Conservation (phyloP, 2,888 invertebrate species). For the Tethea ocularis region DNA sequence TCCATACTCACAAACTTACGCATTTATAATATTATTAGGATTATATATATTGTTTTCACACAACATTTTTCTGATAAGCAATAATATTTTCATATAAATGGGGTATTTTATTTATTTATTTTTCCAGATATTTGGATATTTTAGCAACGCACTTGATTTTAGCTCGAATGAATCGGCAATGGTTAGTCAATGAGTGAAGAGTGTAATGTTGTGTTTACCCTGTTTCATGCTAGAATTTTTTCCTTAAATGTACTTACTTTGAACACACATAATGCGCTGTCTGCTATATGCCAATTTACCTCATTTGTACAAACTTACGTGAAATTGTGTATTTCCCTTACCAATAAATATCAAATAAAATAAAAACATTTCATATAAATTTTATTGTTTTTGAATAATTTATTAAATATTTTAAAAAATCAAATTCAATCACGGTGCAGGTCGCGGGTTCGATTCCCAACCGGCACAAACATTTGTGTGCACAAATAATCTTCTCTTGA, state of each 20-base stretch:
- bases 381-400: no score
- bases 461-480: no score
- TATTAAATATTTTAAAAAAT: no score
- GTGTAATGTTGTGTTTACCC: slow-evolving; percentile 17
- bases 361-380: no score
- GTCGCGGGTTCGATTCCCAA: no score
- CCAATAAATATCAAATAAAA: no score
- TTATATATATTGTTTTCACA: no score
- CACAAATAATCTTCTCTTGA: background rate
- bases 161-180: slow-evolving; percentile 59
- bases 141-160: slow-evolving; percentile 71
- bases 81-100: background rate
- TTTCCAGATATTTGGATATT: slow-evolving; percentile 77
- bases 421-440: no score
- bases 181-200: slow-evolving; percentile 63
- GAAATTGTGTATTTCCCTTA: background rate
- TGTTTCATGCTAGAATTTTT: background rate
- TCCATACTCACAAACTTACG: no score
- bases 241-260: background rate
- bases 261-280: background rate
- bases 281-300: background rate
- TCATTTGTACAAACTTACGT: background rate
- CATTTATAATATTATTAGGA: no score
- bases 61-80: no score
- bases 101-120: slow-evolving; percentile 33